Base-by-base conservation (phyloP, 2,888 invertebrate genomes). In the Cheilosia soror region DNA sequence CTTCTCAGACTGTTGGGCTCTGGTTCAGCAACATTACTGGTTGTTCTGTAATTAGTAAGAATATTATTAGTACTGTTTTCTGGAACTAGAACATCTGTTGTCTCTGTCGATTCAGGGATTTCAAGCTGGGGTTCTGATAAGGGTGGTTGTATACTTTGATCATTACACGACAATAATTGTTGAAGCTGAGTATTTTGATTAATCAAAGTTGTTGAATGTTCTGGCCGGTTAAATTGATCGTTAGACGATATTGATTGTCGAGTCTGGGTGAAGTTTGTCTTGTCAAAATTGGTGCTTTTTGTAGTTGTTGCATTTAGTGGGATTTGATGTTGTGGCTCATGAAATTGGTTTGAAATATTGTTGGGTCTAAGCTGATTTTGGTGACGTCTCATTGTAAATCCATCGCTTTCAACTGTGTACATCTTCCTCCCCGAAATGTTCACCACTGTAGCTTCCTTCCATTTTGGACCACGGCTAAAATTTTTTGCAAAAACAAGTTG, bases 291-390 rank as follows among this genome's bases (percentile, higher is more conserved):
- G 2, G 4, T 42, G 4, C 5, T 1, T n/a, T 42, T 4, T 42
- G n/a, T n/a, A 1, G n/a, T 42, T 42, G 42, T n/a, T 42, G 42
- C 42, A 42, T 42, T 42, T 42, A 4, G 42, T 42, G 4, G 42
- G 13, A 42, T 42, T 42, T 13, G 5, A 4, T 42, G 42, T 42
- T 42, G 42, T 42, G 42, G 11, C 13, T 11, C 42, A n/a, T 42
- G 42, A 42, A 42, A 42, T 31, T 55, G 7, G 5, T 7, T 25
- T 15, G 15, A 31, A 15, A 13, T 55, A 0, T 27, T 29, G 15
- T 27, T 58, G 49, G 49, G 42, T 60, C 27, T 49, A 11, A 71
- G 33, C 13, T 71, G 60, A 29, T 71, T 71, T 60, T 40, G 49
- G 29, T 71, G 58, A 11, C 49, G 57, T 57, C 49, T 69, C 25